A percentile compares a stretch with the other conserved stretches of the same genome.
These are phyloP conservation scores for Orthonychiurus folsomi DNA, from an alignment of 2,888 invertebrate species.

Conservation along the genomic window DNA sequence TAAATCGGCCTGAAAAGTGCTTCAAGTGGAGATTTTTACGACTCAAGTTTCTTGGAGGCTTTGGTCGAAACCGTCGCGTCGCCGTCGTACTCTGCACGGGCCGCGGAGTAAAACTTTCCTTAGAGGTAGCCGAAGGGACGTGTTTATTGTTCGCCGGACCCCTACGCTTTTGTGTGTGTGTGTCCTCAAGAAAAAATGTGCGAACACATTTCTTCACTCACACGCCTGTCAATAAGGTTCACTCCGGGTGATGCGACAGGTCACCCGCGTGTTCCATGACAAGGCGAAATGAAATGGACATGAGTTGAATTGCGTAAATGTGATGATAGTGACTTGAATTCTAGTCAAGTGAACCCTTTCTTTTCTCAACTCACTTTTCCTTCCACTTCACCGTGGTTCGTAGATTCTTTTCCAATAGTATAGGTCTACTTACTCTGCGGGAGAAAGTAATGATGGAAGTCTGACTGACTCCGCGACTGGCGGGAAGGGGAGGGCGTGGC, in stretches of 20 bases:
- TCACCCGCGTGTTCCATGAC: not conserved
- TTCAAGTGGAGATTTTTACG: not conserved
- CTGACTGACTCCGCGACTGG: no score
- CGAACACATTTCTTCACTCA: slow-evolving; percentile 1
- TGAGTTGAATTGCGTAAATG: not conserved
- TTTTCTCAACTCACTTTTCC: no score
- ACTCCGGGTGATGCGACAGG: not conserved
- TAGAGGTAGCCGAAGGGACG: not conserved
- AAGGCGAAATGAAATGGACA: not conserved
- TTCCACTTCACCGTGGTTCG: no score
- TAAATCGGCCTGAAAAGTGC: not conserved
- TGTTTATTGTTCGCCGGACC: not conserved
- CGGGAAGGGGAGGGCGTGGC: no score
- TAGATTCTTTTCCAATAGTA: no score
- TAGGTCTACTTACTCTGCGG: no score
- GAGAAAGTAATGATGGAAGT: no score
- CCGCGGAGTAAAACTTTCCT: no score
- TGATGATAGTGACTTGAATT: slow-evolving; percentile 1
- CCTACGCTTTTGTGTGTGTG: not conserved
- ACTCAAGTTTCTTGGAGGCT: slow-evolving; percentile 1
- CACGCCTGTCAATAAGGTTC: not conserved
- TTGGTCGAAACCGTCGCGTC: no score
- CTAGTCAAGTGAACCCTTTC: no score
- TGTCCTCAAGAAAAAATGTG: not conserved
- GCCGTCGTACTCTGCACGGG: not conserved